A percentile compares a stretch with the other conserved stretches of the same genome.
These are phyloP conservation scores for Vultur gryphus DNA, from an alignment of 2,797 vertebrate species.

Conservation along the genomic window DNA sequence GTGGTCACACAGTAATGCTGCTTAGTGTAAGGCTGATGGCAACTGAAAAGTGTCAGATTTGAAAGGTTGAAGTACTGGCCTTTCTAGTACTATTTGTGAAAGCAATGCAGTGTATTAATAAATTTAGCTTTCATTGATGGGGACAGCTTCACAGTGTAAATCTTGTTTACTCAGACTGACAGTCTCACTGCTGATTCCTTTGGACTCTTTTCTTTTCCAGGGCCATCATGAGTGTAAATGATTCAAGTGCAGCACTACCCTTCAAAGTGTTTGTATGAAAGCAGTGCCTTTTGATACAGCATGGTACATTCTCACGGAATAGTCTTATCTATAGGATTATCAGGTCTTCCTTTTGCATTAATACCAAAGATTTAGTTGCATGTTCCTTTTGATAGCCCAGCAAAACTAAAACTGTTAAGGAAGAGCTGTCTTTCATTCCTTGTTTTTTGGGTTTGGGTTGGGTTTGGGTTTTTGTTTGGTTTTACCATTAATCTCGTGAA, in stretches of 20 bases:
- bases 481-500: background rate
- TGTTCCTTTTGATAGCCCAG: background rate
- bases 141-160: background rate
- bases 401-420: background rate
- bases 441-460: background rate
- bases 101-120: background rate
- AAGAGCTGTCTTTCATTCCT: background rate
- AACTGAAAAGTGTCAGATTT: background rate
- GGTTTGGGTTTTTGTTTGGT: background rate
- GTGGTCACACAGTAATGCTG: background rate
- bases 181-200: background rate
- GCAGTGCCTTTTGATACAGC: background rate
- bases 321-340: background rate
- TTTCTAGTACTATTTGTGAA: background rate
- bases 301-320: background rate
- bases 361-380: background rate
- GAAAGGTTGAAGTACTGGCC: background rate
- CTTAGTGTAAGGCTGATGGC: background rate
- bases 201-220: background rate
- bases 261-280: background rate
- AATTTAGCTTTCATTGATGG: background rate
- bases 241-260: accelerated
- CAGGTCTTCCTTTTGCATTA: background rate
- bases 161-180: background rate
- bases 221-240: background rate